phyloP scores from a whole-genome alignment of 1,140 invertebrate species.

The Drosophila busckii region DNA sequence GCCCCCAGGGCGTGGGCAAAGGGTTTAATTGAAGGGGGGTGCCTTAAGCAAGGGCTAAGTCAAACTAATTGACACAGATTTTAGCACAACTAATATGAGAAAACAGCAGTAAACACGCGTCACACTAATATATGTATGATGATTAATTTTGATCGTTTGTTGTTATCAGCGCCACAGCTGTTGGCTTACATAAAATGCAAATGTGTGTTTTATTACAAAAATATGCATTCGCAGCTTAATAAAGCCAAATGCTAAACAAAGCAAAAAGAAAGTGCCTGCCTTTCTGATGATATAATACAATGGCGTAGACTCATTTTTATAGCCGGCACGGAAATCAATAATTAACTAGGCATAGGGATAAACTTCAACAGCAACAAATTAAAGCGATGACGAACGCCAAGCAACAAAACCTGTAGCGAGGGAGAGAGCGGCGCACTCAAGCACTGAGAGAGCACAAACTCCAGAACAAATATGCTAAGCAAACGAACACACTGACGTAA shows the following conservation, averaged over 20 bases:
- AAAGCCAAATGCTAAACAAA: constrained; percentile 11
- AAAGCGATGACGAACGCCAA: constrained; percentile 17
- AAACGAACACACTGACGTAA: constrained; percentile 63
- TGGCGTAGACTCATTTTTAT: constrained; percentile 51
- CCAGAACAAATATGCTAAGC: constrained; percentile 37
- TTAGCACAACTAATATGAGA: background rate
- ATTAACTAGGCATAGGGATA: constrained; percentile 28
- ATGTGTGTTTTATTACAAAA: constrained; percentile 24
- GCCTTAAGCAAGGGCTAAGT: constrained; percentile 25
- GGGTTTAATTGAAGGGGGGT: constrained; percentile 44
- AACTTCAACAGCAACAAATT: constrained; percentile 33
- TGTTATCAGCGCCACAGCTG: constrained; percentile 39
- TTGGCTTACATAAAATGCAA: constrained; percentile 61
- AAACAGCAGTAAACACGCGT: constrained; percentile 1
- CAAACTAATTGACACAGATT: constrained; percentile 15
- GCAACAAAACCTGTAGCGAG: constrained; percentile 4
- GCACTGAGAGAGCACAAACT: constrained; percentile 55
- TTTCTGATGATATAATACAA: constrained; percentile 58
- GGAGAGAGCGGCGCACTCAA: constrained; percentile 2
- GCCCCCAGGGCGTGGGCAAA: constrained; percentile 33
- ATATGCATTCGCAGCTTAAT: constrained; percentile 17
- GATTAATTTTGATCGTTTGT: constrained; percentile 9
- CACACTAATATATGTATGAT: constrained; percentile 12
- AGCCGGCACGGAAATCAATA: constrained; percentile 45
- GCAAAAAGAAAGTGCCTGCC: constrained; percentile 55